These are phyloP conservation scores for Bombus turneri DNA, from an alignment of 1,140 invertebrate genomes.

Conservation along the genomic window DNA sequence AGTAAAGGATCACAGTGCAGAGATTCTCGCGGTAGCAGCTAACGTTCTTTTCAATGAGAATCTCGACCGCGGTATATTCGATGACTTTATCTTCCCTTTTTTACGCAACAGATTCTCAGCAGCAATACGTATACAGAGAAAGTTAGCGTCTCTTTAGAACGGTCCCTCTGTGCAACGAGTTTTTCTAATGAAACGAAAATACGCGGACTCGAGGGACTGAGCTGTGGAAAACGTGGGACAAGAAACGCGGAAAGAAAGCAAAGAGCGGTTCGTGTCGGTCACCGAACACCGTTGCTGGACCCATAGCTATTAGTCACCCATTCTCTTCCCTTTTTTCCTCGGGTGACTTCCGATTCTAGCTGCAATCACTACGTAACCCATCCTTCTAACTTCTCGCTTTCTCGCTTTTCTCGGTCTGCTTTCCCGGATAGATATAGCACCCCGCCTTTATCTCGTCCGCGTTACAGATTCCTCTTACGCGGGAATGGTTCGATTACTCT, in stretches of 20 bases:
- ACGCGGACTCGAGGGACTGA: background rate
- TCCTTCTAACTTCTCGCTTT: constrained; percentile 26
- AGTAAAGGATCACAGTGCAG: background rate
- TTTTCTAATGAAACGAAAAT: constrained; percentile 9
- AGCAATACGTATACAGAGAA: too few relatives aligned
- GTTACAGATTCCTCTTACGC: constrained; percentile 61
- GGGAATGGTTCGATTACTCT: constrained; percentile 71
- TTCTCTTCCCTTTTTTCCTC: constrained; percentile 29
- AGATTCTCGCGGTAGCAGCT: background rate
- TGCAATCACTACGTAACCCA: constrained; percentile 70
- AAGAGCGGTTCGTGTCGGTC: constrained; percentile 62
- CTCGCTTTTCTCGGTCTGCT: constrained; percentile 2
- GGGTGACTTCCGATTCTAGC: constrained; percentile 56
- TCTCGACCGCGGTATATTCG: background rate
- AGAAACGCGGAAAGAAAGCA: constrained; percentile 61
- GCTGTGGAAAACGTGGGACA: constrained; percentile 12
- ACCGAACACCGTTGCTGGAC: constrained; percentile 61
- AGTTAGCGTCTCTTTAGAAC: background rate
- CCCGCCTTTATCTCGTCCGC: constrained; percentile 72
- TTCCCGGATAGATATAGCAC: constrained; percentile 61
- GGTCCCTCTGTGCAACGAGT: background rate
- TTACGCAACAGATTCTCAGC: background rate
- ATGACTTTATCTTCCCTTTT: background rate
- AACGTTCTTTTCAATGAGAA: background rate
- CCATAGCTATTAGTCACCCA: constrained; percentile 72